Evolutionary conservation across 2,888 invertebrate genomes (phyloP), one percentile per base, ranked within the genome.

Genomic region (Rotaria socialis): DNA sequence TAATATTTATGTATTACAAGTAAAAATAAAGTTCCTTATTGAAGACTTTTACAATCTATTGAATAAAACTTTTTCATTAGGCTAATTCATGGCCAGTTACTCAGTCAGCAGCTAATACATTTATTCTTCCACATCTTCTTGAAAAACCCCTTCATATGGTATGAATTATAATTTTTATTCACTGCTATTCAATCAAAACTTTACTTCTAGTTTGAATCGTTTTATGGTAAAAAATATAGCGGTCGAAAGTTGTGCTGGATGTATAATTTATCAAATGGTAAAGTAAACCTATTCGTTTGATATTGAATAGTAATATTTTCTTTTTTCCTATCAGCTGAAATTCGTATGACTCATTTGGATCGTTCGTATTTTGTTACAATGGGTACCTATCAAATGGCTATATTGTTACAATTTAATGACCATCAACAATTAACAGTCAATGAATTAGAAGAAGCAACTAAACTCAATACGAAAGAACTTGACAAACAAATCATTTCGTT

Each of bases 171-270:
- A 55, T 43, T 47, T n/a, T n/a, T 47, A 47, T 50, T 35, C 35
- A 16, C 10, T 55, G 5, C 5, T 4, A 19, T 55, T 55, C 14
- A 52, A 55, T 55, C 52, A 52, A 52, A 55, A 5, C 2, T 55
- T 55, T 55, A 5, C 14, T 92, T 92, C 85, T 90, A 94, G 92
- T 98, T 97, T 93, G 97, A 98, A 92, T 93, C 93, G 22, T 98
- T 96, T 92, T 99, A 98, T 92, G 94, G 94, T 89, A 93, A 93
- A 88, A 94, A 94, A 89, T 96, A 95, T 90, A 96, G 94, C 92
- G 98, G 98, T 0, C 93, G 98, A 10, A 96, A 97, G 89, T 93
- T 99, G 55, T 96, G 96, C 2, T 99, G 98, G 98, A 93, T 98
- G 88, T 96, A 97, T 92, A 95, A 96, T 90, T 93, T 97, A 88